Evolutionary conservation across 2,888 invertebrate species (phyloP).

Genomic region (Axea sp.): DNA sequence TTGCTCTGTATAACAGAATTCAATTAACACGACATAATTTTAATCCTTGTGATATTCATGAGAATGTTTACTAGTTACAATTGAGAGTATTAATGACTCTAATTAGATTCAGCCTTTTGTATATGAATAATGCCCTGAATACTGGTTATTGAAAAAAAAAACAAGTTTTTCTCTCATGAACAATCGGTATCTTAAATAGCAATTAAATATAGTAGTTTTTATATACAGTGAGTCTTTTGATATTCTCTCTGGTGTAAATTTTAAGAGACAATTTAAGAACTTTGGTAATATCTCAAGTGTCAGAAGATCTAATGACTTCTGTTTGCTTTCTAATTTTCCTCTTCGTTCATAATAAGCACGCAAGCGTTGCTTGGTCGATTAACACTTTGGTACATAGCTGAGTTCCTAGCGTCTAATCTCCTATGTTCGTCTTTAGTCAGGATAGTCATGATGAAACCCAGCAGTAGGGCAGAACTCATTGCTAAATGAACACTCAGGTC

Average conservation of each 20-base stretch:
- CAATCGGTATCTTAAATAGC: no score
- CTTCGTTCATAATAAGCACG: slow-evolving; percentile 5
- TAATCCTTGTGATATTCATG: background rate
- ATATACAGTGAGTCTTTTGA: no score
- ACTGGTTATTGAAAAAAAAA: no score
- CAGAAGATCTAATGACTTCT: no score
- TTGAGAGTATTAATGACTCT: no score
- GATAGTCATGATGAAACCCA: slow-evolving; percentile 72
- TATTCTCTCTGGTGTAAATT: no score
- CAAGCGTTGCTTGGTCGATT: slow-evolving; percentile 1
- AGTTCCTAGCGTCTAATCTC: slow-evolving; percentile 69
- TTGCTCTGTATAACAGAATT: no score
- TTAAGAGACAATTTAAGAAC: slow-evolving; percentile 14
- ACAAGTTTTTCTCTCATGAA: no score
- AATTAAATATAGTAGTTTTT: no score
- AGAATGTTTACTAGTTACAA: no score
- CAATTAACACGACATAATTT: slow-evolving; percentile 8
- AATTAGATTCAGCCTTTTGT: no score
- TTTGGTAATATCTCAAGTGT: slow-evolving; percentile 28
- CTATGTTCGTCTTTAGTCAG: slow-evolving; percentile 73
- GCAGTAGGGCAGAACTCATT: slow-evolving; percentile 68
- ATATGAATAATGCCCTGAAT: no score
- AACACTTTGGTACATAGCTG: slow-evolving; percentile 49
- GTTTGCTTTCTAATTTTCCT: background rate
- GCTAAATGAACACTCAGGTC: slow-evolving; percentile 76